A percentile compares a stretch with the other conserved stretches of the same genome.
These are phyloP conservation scores for Brachionus plicatilis DNA, from an alignment of 1,140 invertebrate genomes.

Conservation along the genomic window DNA sequence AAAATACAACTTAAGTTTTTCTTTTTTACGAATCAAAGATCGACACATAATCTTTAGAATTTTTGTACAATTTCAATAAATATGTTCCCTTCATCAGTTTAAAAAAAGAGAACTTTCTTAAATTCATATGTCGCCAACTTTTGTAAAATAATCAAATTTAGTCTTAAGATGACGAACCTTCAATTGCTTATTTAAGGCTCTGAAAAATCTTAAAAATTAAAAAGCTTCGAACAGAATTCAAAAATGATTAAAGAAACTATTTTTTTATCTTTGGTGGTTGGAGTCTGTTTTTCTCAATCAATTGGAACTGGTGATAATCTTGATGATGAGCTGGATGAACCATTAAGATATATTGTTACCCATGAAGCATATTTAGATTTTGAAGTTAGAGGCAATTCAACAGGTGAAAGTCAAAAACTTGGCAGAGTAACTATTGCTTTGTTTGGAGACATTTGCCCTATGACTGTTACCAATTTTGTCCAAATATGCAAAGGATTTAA, in stretches of 20 bases:
- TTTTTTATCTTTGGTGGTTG: neutral
- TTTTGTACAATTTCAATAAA: neutral
- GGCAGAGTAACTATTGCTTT: conserved; percentile 52
- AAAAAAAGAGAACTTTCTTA: neutral
- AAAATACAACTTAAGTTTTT: neutral
- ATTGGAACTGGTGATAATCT: neutral
- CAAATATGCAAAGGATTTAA: conserved; percentile 29
- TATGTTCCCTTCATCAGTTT: neutral
- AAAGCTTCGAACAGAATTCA: neutral
- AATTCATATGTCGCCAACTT: neutral
- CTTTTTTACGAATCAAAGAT: neutral
- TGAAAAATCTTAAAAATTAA: neutral
- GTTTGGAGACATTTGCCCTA: conserved; percentile 54
- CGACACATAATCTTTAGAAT: neutral
- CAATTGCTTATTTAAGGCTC: neutral
- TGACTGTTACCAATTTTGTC: conserved; percentile 53
- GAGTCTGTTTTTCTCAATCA: neutral
- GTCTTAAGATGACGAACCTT: neutral
- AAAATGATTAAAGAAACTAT: neutral
- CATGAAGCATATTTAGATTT: conserved; percentile 27
- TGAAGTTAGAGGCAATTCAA: conserved; percentile 44
- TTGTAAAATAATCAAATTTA: neutral
- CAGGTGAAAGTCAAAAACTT: neutral
- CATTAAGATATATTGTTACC: neutral
- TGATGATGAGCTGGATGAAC: neutral